Evolutionary conservation across 2,888 invertebrate genomes (phyloP), one percentile per base, ranked within the genome.

Genomic region (Molorchus minor): DNA sequence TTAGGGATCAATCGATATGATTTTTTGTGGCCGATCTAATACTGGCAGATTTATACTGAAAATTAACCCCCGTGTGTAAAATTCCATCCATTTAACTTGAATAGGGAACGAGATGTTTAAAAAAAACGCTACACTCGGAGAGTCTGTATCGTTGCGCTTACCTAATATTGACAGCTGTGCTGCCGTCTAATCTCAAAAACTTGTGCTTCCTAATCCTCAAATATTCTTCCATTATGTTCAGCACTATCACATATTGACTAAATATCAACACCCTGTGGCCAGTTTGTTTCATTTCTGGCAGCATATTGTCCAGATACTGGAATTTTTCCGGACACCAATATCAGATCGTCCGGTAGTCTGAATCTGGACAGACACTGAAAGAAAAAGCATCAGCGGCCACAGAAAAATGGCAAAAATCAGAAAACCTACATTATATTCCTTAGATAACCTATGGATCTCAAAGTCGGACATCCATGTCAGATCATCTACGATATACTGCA

Each of bases 171-270:
- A 96, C 95, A 0, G 93, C 92, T 0, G 97, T 98, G 65, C 87
- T 87, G 1, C 98, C 98, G 78, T 98, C 98, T 12, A 98, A 83
- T 44, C 98, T 85, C 63, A 94, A 81, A 80, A 88, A 98, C 10
- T 86, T 85, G 78, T 93, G 84, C 0, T 86, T 84, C 36, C 90
- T 85, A 52, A 92, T 83, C n/a, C 84, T 82, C 70, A 98, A 83
- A 82, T 93, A 98, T 41, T 90, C 90, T 81, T 97, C 95, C 69
- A 98, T 81, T 66, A 98, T 87, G 81, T 98, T 96, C 77, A 98
- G 84, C 86, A 98, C 88, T 86, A 96, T 94, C 25, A 94, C 93
- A 82, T 98, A 98, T 84, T 98, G 98, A 78, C 95, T 96, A 83
- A 98, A 98, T 68, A 98, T 85, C 58, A 98, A 83, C 64, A 96